Evolutionary conservation across 2,797 vertebrate genomes (phyloP).

Genomic region (Melanogrammus aeglefinus): DNA sequence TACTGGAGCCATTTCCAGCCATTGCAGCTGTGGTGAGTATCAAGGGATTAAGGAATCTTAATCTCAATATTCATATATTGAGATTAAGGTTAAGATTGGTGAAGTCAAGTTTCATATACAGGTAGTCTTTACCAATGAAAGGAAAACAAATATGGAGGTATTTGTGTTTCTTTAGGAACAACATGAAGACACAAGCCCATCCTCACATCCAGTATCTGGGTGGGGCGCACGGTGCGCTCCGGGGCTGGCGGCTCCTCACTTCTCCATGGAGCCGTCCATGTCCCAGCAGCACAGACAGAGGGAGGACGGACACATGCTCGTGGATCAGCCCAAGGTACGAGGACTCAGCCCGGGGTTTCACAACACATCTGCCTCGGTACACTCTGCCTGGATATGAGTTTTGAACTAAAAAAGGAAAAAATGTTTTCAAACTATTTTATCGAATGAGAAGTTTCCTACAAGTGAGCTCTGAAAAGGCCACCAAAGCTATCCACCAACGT

Average conservation of each 20-base stretch:
- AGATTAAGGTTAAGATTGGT: background rate
- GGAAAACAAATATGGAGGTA: background rate
- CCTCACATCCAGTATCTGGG: conserved; percentile 29
- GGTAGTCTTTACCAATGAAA: background rate
- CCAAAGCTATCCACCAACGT: background rate
- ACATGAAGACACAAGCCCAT: conserved; percentile 37
- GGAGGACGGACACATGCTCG: conserved; percentile 50
- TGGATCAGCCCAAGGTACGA: conserved; percentile 61
- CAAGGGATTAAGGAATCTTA: too few species aligned
- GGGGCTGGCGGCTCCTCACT: conserved; percentile 38
- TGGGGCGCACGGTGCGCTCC: background rate
- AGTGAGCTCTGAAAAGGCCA: background rate
- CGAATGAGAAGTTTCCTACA: background rate
- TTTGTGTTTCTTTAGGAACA: conserved; percentile 66
- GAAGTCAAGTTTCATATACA: background rate
- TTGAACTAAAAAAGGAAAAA: background rate
- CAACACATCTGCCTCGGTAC: background rate
- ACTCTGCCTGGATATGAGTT: background rate
- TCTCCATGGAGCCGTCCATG: conserved; percentile 69
- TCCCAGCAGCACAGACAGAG: conserved; percentile 68
- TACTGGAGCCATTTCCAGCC: conserved; percentile 68
- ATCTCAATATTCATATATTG: background rate
- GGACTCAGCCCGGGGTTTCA: background rate
- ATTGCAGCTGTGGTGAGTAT: conserved; percentile 55
- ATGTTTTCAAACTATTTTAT: background rate